phyloP scores from a whole-genome alignment of 2,113 vertebrate genomes.

The Leucosticte australis region DNA sequence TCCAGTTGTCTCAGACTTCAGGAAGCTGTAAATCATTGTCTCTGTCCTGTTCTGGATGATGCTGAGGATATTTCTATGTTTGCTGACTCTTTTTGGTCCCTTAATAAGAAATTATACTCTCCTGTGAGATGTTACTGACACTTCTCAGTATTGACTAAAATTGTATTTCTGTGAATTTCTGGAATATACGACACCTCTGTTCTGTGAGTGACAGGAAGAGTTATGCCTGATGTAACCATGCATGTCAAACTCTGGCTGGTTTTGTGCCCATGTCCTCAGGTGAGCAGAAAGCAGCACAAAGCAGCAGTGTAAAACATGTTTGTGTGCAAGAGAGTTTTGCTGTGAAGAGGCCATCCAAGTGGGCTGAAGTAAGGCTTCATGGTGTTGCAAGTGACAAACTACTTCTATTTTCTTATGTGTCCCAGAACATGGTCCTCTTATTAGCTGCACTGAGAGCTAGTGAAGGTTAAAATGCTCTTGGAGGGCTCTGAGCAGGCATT shows the following conservation, averaged over 20 bases:
- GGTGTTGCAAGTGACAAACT: neutral
- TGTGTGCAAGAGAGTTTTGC: neutral
- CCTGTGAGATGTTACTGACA: neutral
- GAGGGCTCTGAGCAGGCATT: neutral
- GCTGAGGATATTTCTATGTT: neutral
- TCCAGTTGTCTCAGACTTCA: neutral
- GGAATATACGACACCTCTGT: neutral
- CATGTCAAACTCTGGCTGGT: neutral
- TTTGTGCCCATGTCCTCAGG: neutral
- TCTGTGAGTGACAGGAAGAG: neutral
- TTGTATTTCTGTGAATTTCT: conserved; percentile 7
- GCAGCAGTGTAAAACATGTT: neutral
- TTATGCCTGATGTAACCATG: neutral
- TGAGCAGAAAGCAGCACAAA: neutral
- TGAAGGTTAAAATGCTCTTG: neutral
- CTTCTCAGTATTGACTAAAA: neutral
- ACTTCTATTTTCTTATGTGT: neutral
- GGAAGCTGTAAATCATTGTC: neutral
- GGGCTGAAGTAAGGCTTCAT: neutral
- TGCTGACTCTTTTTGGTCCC: neutral
- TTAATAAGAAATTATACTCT: neutral
- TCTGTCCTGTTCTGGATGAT: neutral
- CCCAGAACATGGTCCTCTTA: neutral
- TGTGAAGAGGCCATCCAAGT: neutral
- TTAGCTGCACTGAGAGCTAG: neutral